phyloP scores from a whole-genome alignment of 1,140 invertebrate species.

The Acromyrmex charruanus region DNA sequence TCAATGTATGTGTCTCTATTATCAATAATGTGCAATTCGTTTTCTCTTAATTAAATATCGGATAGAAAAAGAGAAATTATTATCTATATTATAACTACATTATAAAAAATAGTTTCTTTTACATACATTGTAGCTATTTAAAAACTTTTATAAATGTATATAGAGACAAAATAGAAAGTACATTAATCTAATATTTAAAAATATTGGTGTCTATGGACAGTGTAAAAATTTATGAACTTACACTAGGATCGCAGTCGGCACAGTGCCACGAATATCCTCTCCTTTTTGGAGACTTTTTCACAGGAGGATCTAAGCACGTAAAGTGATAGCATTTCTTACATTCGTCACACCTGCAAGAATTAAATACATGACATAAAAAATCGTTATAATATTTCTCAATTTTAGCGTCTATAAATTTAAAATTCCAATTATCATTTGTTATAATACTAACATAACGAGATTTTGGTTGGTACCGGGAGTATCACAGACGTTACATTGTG shows the following conservation, averaged over 20 bases:
- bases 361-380: conserved; percentile 26
- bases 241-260: conserved; percentile 97
- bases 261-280: conserved; percentile 98
- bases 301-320: conserved; percentile 95
- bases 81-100: background rate
- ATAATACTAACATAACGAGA: conserved; percentile 89
- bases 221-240: conserved; percentile 85
- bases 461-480: conserved; percentile 88
- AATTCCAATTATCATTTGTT: conserved; percentile 22
- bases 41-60: background rate
- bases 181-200: conserved; percentile 42
- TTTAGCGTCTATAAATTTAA: conserved; percentile 8
- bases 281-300: conserved; percentile 97
- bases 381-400: background rate
- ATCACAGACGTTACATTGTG: conserved; percentile 90
- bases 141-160: conserved; percentile 2
- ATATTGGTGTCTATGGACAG: conserved; percentile 32
- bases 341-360: conserved; percentile 93
- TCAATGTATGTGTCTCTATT: background rate
- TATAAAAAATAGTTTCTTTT: conserved; percentile 8
- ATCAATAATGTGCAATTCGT: background rate
- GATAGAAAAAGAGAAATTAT: conserved; percentile 22
- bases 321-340: conserved; percentile 97
- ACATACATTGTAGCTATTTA: background rate
- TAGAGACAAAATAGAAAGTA: conserved; percentile 72